These are phyloP conservation scores for Lasioglossum oenotherae DNA, from an alignment of 2,888 invertebrate species.

Conservation along the genomic window DNA sequence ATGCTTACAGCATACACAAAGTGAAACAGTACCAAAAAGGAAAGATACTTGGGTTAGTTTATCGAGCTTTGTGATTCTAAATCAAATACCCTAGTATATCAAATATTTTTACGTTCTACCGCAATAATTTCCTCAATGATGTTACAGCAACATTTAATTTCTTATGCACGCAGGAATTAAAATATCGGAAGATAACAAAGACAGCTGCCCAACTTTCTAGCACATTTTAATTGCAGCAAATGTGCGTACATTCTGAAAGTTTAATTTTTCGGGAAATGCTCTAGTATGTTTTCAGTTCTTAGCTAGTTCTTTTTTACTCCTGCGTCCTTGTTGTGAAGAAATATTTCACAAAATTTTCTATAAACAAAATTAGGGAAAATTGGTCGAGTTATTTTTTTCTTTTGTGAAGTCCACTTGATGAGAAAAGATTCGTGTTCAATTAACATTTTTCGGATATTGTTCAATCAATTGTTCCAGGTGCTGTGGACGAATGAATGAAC, in stretches of 20 bases:
- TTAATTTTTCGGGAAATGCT: slow-evolving; percentile 56
- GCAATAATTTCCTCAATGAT: slow-evolving; percentile 44
- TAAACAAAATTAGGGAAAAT: slow-evolving; percentile 37
- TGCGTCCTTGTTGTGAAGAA: slow-evolving; percentile 60
- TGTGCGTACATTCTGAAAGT: slow-evolving; percentile 58
- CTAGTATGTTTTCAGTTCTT: slow-evolving; percentile 60
- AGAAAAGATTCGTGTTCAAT: slow-evolving; percentile 24
- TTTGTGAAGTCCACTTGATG: slow-evolving; percentile 12
- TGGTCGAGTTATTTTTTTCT: slow-evolving; percentile 1
- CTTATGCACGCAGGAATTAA: slow-evolving; percentile 61
- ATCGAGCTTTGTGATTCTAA: slow-evolving; percentile 48
- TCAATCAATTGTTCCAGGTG: slow-evolving; percentile 64
- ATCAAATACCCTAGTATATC: slow-evolving; percentile 37
- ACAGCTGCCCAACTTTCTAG: slow-evolving; percentile 57
- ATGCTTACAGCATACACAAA: slow-evolving; percentile 57
- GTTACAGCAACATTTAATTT: slow-evolving; percentile 52
- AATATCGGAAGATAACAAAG: slow-evolving; percentile 55
- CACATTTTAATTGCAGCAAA: slow-evolving; percentile 64
- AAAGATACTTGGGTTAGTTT: slow-evolving; percentile 51
- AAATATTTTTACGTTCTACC: slow-evolving; percentile 41
- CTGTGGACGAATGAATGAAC: slow-evolving; percentile 61
- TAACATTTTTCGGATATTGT: slow-evolving; percentile 42
- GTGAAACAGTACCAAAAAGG: slow-evolving; percentile 56
- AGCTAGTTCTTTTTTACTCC: slow-evolving; percentile 63
- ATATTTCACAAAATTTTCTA: slow-evolving; percentile 41